Percentiles rank a stretch among this genome's conserved stretches.
Conservation (phyloP, 2,888 invertebrate genomes). For the Horisme vitalbata region DNA sequence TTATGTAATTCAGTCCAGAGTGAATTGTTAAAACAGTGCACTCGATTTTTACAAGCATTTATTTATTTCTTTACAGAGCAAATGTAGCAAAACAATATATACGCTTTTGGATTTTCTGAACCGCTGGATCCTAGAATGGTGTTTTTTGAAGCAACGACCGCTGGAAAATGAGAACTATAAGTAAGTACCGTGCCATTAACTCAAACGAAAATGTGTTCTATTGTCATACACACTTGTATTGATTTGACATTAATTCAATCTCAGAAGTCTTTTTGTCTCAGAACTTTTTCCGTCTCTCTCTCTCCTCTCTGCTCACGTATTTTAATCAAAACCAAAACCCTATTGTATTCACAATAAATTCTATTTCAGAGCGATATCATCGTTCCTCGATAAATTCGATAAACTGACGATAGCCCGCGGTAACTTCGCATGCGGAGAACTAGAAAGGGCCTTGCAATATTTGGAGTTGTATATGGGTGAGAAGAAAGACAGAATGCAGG, state of each 20-base stretch:
- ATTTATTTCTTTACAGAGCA: conserved; percentile 62
- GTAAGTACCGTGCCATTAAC: conserved; percentile 40
- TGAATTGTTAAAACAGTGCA: too few species aligned
- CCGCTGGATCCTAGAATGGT: conserved; percentile 88
- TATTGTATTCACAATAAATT: too few species aligned
- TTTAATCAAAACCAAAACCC: too few species aligned
- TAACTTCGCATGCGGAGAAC: conserved; percentile 89
- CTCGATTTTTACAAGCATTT: too few species aligned
- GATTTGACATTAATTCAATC: too few species aligned
- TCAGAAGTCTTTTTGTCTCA: too few species aligned
- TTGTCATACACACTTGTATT: too few species aligned
- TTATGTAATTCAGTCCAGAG: too few species aligned
- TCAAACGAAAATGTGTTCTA: too few species aligned
- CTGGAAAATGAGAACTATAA: conserved; percentile 72
- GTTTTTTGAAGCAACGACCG: conserved; percentile 66
- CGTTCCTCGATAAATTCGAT: conserved; percentile 80
- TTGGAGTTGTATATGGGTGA: conserved; percentile 88
- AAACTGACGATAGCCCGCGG: conserved; percentile 87
- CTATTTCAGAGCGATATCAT: conserved; percentile 59
- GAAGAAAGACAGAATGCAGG: conserved; percentile 76
- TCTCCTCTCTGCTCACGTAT: too few species aligned
- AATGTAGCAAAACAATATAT: conserved; percentile 87
- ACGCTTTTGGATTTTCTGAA: conserved; percentile 89
- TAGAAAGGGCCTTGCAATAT: conserved; percentile 89
- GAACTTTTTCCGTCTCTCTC: too few species aligned